These are phyloP conservation scores for Peromyscus melanophrys DNA, from an alignment of 2,797 vertebrate species.

Conservation along the genomic window DNA sequence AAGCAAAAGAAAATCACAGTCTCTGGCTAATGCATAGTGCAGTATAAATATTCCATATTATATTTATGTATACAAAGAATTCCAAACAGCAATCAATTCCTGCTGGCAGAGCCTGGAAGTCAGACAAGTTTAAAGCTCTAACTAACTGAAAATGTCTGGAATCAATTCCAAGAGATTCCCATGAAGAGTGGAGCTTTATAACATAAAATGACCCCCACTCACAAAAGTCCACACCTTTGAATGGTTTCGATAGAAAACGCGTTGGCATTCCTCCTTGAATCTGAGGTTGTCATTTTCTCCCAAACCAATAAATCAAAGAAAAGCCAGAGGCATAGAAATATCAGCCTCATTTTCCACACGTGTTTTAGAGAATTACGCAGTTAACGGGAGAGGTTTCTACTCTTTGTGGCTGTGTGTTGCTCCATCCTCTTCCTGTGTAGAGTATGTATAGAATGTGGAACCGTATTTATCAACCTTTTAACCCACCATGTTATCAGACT, in stretches of 20 bases:
- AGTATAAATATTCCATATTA: background rate
- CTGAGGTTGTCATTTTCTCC: slow-evolving; percentile 20
- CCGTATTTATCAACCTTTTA: background rate
- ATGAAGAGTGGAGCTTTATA: background rate
- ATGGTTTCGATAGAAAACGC: slow-evolving; percentile 56
- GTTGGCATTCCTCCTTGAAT: slow-evolving; percentile 16
- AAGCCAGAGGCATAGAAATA: background rate
- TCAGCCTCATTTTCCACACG: background rate
- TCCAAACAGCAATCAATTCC: background rate
- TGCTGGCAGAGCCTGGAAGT: background rate
- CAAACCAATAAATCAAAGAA: slow-evolving; percentile 55
- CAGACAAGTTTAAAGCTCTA: background rate
- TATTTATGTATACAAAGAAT: background rate
- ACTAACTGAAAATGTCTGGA: slow-evolving; percentile 47
- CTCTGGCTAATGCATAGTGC: background rate
- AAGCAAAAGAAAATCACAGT: background rate
- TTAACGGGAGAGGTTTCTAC: background rate
- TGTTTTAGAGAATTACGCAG: too few relatives aligned
- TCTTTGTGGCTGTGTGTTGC: background rate
- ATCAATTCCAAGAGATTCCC: slow-evolving; percentile 57
- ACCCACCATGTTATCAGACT: background rate
- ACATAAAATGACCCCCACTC: slow-evolving; percentile 18
- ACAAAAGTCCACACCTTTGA: background rate
- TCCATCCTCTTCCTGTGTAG: background rate
- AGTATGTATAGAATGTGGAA: background rate